phyloP scores from a whole-genome alignment of 2,113 vertebrate species.

The Butastur rufipennis region DNA sequence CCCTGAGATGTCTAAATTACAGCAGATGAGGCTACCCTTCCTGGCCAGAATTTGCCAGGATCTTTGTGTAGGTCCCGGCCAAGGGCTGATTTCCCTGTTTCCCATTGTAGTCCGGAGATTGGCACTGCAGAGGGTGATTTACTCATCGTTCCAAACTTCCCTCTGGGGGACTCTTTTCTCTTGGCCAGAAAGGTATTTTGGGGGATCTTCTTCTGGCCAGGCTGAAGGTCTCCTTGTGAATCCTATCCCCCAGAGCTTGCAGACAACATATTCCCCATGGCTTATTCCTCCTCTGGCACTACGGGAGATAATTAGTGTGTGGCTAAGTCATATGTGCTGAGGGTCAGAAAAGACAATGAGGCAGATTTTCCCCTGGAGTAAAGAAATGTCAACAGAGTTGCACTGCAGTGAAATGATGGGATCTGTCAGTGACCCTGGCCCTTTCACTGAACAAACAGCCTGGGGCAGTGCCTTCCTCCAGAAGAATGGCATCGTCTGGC shows the following conservation, averaged over 20 bases:
- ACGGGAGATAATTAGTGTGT: slow-evolving; percentile 52
- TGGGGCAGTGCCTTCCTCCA: background rate
- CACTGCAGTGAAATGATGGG: slow-evolving; percentile 23
- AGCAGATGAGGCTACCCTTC: background rate
- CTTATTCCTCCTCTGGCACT: slow-evolving; percentile 10
- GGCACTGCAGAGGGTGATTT: background rate
- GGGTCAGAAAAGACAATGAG: slow-evolving; percentile 56
- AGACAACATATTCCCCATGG: slow-evolving; percentile 27
- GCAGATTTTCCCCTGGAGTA: slow-evolving; percentile 39
- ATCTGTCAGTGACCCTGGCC: slow-evolving; percentile 41
- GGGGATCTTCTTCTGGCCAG: slow-evolving; percentile 36
- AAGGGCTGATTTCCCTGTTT: background rate
- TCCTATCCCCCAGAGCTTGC: slow-evolving; percentile 20
- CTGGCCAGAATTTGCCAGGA: background rate
- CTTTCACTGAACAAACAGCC: slow-evolving; percentile 61
- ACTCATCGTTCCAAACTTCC: background rate
- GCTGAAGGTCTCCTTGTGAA: slow-evolving; percentile 55
- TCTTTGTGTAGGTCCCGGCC: slow-evolving; percentile 33
- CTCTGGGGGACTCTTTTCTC: slow-evolving; percentile 10
- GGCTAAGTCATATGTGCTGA: slow-evolving; percentile 52
- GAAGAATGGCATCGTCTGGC: slow-evolving; percentile 22
- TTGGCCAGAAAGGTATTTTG: slow-evolving; percentile 42
- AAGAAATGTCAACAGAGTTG: slow-evolving; percentile 43
- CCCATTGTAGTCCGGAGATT: slow-evolving; percentile 34
- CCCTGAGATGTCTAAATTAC: slow-evolving; percentile 11